phyloP scores from a whole-genome alignment of 2,113 vertebrate genomes.

The Herpetotheres cachinnans region DNA sequence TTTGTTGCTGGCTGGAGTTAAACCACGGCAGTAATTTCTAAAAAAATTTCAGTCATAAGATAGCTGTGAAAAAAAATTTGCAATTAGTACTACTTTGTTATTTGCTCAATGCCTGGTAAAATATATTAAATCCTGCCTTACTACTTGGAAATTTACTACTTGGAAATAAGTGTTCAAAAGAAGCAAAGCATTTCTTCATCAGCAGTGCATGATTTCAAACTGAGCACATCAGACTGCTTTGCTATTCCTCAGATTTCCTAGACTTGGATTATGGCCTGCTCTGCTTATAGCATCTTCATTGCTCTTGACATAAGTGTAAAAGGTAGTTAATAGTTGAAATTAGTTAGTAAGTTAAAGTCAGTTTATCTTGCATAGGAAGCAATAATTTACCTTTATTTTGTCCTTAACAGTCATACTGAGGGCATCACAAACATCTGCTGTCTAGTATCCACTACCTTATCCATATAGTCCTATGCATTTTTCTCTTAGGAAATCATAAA shows the following conservation, averaged over 20 bases:
- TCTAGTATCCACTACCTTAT: background rate
- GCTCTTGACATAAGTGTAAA: background rate
- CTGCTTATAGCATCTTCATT: background rate
- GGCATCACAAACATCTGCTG: background rate
- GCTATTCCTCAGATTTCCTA: background rate
- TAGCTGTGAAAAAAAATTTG: background rate
- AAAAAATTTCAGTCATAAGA: background rate
- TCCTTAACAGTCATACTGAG: background rate
- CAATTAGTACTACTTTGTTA: background rate
- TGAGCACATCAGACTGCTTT: background rate
- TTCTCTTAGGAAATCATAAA: background rate
- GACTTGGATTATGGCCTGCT: background rate
- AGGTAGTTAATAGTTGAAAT: background rate
- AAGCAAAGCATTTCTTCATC: background rate
- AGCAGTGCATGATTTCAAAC: background rate
- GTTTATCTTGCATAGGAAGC: background rate
- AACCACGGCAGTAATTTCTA: background rate
- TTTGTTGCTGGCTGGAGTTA: too few relatives aligned
- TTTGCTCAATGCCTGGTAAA: background rate
- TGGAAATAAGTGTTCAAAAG: background rate
- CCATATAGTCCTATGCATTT: background rate
- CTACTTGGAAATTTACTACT: background rate
- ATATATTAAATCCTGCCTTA: background rate
- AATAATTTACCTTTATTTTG: background rate
- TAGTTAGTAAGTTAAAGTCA: background rate